Evolutionary conservation across 2,113 vertebrate genomes (phyloP), one percentile per base, ranked within the genome.

Genomic region (Silurus glanis): DNA sequence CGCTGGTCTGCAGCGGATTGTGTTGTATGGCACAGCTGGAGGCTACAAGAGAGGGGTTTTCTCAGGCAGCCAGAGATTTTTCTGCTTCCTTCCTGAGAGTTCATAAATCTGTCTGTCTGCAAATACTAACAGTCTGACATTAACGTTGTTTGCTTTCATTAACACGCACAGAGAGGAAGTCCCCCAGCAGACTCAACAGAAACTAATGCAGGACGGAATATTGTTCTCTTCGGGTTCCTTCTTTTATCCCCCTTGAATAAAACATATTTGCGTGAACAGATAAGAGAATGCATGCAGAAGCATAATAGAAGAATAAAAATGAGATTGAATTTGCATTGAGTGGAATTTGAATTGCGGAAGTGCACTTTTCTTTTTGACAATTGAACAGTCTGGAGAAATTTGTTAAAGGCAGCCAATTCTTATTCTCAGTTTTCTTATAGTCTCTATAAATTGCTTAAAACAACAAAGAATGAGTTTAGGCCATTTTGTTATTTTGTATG

Each of bases 91-190:
- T 94, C 94, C 94, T 94, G 93, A 90, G 90, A 89, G 91, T 92
- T 92, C 91, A 94, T 95, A 95, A 95, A 95, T 95, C 93, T 94
- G 93, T 95, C 94, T 88, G 58, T 92, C 89, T 82, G 79, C 88
- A 89, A 85, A 49, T 61, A 90, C 92, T 91, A 90, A 83, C 84
- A 86, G 89, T 93, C 90, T 94, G 79, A 93, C 92, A 94, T 93
- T 94, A 94, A 92, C 88, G 80, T 89, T 92, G 91, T 84, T 85
- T 62, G 83, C 83, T 82, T 89, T 89, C 67, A 76, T 81, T 64
- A 74, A 83, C 74, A 62, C 74, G 23, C 71, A 84, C 25, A 64
- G 55, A 53, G 55, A 81, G 47, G 76, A 84, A 66, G 88, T 74
- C 56, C 10, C 51, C 53, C 13, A 28, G 71, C 49, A 1, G 61